Evolutionary conservation across 2,113 vertebrate species (phyloP), one percentile per base, ranked within the genome.

Genomic region (Eptatretus burgeri): DNA sequence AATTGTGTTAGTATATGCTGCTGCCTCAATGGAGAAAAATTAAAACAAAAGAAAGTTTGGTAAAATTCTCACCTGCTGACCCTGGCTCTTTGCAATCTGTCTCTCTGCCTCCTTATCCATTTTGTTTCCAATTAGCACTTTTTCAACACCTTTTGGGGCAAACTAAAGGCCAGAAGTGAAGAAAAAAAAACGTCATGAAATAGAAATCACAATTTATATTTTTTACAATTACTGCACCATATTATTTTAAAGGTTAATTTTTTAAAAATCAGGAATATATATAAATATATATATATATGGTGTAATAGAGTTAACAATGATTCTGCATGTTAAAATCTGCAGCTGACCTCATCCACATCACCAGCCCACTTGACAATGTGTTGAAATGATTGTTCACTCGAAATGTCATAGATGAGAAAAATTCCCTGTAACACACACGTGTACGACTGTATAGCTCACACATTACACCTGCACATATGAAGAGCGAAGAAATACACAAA

Each of bases 331-430:
- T 13, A 9, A 13, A 13, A 50, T 49, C 64, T 79, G 73, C 27
- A 41, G 27, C 27, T 41, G 75, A 93, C 89, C 83, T 96, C 89
- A 5, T 94, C 89, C 71, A 94, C 86, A 12, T 94, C 89, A 17
- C 87, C 93, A 73, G 85, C 87, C 89, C 87, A 96, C 72, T 96
- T 96, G 77, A 94, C 85, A 63, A 94, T 94, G 78, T 96, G 89
- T 70, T 94, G 86, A 73, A 93, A 96, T 62, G 89, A 94, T 19
- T 85, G 81, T 69, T 96, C 89, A 1, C 89, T 96, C 62, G 84
- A 78, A 71, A 96, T 93, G 71, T 96, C 88, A 9, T 96, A 96
- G 63, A 96, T 83, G 76, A 94, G 75, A 76, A 93, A 94, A 72
- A 96, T 96, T 62, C 89, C 89, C 89, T 91, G 71, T 2, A 63